phyloP scores from a whole-genome alignment of 2,888 invertebrate species.

The Rhabditoides inermis region DNA sequence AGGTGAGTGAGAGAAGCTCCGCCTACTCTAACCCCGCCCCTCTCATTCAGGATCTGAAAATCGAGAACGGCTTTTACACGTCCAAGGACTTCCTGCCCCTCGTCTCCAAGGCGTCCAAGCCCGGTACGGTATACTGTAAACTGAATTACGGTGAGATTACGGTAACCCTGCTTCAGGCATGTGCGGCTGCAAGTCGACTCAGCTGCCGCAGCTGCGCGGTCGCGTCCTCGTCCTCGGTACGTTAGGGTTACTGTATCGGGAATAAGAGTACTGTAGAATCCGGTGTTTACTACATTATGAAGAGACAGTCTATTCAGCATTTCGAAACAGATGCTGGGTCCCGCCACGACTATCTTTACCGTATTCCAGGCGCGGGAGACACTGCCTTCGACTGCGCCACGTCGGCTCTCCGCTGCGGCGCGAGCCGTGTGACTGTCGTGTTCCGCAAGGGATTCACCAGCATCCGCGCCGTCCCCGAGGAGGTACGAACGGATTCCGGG shows the following conservation, averaged over 20 bases:
- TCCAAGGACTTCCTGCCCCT: slow-evolving; percentile 85
- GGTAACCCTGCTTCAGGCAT: slow-evolving; percentile 59
- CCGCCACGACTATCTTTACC: too few species aligned
- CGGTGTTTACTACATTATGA: too few species aligned
- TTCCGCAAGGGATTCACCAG: slow-evolving; percentile 89
- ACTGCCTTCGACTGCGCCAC: slow-evolving; percentile 99
- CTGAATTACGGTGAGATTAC: too few species aligned
- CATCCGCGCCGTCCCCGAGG: slow-evolving; percentile 93
- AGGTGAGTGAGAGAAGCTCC: too few species aligned
- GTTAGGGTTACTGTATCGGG: neutral
- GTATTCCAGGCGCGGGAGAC: slow-evolving; percentile 91
- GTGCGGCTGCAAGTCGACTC: slow-evolving; percentile 68
- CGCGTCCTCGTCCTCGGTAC: slow-evolving; percentile 80
- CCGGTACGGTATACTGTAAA: too few species aligned
- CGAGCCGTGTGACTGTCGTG: slow-evolving; percentile 78
- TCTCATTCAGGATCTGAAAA: slow-evolving; percentile 61
- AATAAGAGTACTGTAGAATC: too few species aligned
- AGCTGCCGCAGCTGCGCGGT: slow-evolving; percentile 70
- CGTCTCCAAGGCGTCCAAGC: slow-evolving; percentile 80
- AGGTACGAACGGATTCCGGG: slow-evolving; percentile 61
- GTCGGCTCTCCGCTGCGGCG: slow-evolving; percentile 78
- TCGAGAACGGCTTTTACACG: slow-evolving; percentile 80
- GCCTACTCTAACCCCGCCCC: too few species aligned
- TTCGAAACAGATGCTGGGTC: too few species aligned
- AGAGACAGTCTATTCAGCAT: too few species aligned